A percentile compares a stretch with the other conserved stretches of the same genome.
These are phyloP conservation scores for Aplysia californica DNA, from an alignment of 1,140 invertebrate species.

Conservation along the genomic window DNA sequence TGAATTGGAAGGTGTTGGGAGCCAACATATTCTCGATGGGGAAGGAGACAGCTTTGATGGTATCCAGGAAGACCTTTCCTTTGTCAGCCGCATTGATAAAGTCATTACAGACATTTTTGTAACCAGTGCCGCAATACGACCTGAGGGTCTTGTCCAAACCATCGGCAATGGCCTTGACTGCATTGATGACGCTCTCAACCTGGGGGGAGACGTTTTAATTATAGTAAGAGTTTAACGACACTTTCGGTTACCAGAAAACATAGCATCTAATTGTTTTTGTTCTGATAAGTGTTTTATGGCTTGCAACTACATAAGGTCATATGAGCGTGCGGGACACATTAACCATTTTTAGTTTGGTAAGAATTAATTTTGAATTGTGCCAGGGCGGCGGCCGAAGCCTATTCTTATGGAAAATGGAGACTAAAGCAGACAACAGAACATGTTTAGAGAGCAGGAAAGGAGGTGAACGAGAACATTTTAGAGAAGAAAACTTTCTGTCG, in stretches of 20 bases:
- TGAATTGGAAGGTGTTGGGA: constrained; percentile 39
- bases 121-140: constrained; percentile 50
- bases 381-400: no score
- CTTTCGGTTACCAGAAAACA: not conserved
- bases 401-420: no score
- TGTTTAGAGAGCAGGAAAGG: no score
- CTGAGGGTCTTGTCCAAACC: constrained; percentile 51
- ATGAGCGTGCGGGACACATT: no score
- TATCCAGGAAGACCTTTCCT: constrained; percentile 43
- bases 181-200: constrained; percentile 45
- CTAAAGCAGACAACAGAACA: no score
- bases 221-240: no score
- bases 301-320: no score
- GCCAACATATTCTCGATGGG: constrained; percentile 34
- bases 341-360: no score
- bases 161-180: constrained; percentile 49
- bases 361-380: no score
- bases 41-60: constrained; percentile 48
- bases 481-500: not conserved
- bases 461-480: no score
- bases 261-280: not conserved
- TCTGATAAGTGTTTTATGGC: constrained; percentile 15
- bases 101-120: constrained; percentile 47
- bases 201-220: no score
- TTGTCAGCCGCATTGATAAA: constrained; percentile 48